Conservation (phyloP, 2,888 invertebrate species). For the Tuta absoluta region DNA sequence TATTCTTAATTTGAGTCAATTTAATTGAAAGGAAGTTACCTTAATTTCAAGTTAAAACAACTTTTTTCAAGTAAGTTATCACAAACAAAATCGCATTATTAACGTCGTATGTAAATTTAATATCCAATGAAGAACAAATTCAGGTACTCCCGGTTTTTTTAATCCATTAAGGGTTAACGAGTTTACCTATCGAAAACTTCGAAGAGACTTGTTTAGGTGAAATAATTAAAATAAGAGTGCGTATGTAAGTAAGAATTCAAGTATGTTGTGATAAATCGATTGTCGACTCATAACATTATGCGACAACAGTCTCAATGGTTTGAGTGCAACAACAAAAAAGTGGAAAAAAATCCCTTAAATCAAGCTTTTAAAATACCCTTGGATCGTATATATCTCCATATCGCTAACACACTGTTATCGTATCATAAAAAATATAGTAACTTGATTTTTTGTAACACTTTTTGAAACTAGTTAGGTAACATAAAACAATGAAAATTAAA, state of each 20-base stretch:
- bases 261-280: slow-evolving; percentile 39
- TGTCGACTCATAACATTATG: slow-evolving; percentile 43
- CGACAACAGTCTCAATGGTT: slow-evolving; percentile 39
- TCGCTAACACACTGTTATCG: slow-evolving; percentile 56
- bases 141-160: slow-evolving; percentile 36
- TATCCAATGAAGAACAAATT: slow-evolving; percentile 43
- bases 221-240: slow-evolving; percentile 55
- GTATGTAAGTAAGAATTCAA: slow-evolving; percentile 44
- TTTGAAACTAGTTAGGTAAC: slow-evolving; percentile 30
- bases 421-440: slow-evolving; percentile 43
- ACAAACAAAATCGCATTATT: slow-evolving; percentile 26
- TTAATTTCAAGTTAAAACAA: slow-evolving; percentile 17
- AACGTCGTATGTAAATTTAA: slow-evolving; percentile 39
- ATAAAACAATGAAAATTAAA: not conserved
- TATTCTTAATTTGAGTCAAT: not conserved
- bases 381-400: slow-evolving; percentile 40
- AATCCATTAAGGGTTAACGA: slow-evolving; percentile 48
- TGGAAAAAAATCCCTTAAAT: slow-evolving; percentile 43
- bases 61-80: slow-evolving; percentile 32
- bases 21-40: slow-evolving; percentile 15
- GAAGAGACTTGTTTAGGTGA: slow-evolving; percentile 56
- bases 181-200: slow-evolving; percentile 62
- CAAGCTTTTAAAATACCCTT: slow-evolving; percentile 47
- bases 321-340: slow-evolving; percentile 32
- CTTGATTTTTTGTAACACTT: slow-evolving; percentile 46